phyloP scores from a whole-genome alignment of 2,888 invertebrate species.

The Idaea dimidiata region DNA sequence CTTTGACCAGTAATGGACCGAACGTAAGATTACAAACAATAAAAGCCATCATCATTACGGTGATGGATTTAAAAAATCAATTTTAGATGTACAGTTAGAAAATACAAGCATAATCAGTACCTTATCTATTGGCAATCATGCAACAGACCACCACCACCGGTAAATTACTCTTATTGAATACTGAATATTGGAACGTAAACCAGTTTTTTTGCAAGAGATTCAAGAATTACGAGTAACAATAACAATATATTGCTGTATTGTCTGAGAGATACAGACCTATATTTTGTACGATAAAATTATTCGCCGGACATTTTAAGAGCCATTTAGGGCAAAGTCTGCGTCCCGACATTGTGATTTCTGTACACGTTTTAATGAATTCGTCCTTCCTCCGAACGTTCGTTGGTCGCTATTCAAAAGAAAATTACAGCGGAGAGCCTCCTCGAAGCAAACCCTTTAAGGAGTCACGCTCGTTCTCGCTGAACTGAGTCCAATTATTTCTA shows the following conservation, averaged over 20 bases:
- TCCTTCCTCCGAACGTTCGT: constrained; percentile 63
- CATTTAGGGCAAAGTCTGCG: constrained; percentile 55
- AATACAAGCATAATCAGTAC: constrained; percentile 43
- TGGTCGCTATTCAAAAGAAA: constrained; percentile 72
- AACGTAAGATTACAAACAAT: constrained; percentile 65
- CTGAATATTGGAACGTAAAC: neutral
- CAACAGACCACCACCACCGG: constrained; percentile 26
- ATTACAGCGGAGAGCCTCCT: constrained; percentile 70
- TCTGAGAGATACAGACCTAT: neutral
- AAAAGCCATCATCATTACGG: constrained; percentile 63
- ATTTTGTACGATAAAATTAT: constrained; percentile 17
- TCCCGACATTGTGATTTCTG: constrained; percentile 66
- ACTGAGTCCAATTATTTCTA: constrained; percentile 71
- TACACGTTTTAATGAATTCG: constrained; percentile 73
- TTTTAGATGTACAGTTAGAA: constrained; percentile 65
- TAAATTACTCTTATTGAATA: neutral
- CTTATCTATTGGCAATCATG: constrained; percentile 40
- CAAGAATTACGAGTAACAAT: constrained; percentile 2
- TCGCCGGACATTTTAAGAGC: constrained; percentile 49
- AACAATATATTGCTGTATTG: constrained; percentile 14
- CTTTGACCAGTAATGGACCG: constrained; percentile 57
- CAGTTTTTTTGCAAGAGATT: neutral
- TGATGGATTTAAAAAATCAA: constrained; percentile 71
- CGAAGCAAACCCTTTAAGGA: constrained; percentile 72
- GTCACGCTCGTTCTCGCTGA: constrained; percentile 72